phyloP scores from a whole-genome alignment of 2,888 invertebrate species.

The Ceriagrion tenellum region DNA sequence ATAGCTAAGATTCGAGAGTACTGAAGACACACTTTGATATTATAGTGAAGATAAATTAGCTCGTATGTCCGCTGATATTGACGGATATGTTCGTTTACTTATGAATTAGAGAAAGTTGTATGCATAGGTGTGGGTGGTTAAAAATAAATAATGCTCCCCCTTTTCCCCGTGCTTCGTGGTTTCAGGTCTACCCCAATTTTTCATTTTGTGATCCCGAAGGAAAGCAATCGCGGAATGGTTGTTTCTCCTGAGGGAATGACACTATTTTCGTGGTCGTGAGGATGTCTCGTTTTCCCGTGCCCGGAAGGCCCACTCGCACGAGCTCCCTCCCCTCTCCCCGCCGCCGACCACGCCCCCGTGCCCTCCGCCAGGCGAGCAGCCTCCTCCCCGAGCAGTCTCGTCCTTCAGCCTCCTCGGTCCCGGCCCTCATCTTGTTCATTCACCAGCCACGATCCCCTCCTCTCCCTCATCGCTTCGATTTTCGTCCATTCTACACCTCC shows the following conservation, averaged over 20 bases:
- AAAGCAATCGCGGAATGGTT: not conserved
- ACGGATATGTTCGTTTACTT: not conserved
- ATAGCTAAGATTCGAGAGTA: not conserved
- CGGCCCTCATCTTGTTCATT: constrained; percentile 4
- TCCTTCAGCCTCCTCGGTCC: not conserved
- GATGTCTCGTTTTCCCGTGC: constrained; percentile 29
- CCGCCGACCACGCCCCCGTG: constrained; percentile 63
- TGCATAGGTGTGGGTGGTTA: not conserved
- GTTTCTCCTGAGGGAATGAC: not conserved
- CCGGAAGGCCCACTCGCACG: constrained; percentile 7
- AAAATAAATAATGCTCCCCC: not conserved
- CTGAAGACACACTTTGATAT: not conserved
- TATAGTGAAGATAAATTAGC: not conserved
- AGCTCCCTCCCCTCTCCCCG: constrained; percentile 1
- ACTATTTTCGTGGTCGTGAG: constrained; percentile 4
- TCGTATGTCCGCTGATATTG: not conserved
- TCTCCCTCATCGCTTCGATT: not conserved
- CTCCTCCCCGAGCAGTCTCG: not conserved
- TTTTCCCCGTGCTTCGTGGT: not conserved
- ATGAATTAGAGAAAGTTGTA: not conserved
- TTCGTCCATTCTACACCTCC: not conserved
- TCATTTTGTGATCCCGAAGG: not conserved
- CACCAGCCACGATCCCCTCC: not conserved
- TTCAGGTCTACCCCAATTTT: not conserved
- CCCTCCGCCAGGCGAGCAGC: constrained; percentile 30